phyloP scores from a whole-genome alignment of 2,888 invertebrate genomes.

The Spisula solida region DNA sequence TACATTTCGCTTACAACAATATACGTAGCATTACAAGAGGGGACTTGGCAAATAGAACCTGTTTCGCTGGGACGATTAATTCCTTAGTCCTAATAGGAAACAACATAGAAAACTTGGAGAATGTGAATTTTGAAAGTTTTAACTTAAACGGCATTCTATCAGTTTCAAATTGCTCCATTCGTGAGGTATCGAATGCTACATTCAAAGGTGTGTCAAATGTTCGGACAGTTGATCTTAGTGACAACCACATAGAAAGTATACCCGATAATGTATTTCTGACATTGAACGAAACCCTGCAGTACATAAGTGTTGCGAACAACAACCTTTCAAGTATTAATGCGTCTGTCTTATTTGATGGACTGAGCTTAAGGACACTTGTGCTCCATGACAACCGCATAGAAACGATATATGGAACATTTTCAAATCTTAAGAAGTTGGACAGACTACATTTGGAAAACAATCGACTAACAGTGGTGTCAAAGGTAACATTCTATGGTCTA shows the following conservation, averaged over 20 bases:
- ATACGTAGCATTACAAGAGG: slow-evolving; percentile 7
- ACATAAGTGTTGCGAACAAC: slow-evolving; percentile 27
- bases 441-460: slow-evolving; percentile 28
- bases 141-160: slow-evolving; percentile 31
- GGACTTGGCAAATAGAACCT: background rate
- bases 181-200: slow-evolving; percentile 4
- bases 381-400: slow-evolving; percentile 9
- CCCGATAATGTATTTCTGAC: slow-evolving; percentile 21
- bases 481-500: slow-evolving; percentile 30
- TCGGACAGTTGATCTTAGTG: background rate
- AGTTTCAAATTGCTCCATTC: slow-evolving; percentile 19
- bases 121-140: slow-evolving; percentile 31
- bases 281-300: slow-evolving; percentile 16
- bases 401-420: background rate
- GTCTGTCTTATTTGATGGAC: background rate
- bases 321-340: background rate
- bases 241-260: background rate
- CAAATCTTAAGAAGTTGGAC: background rate
- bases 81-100: slow-evolving; percentile 31
- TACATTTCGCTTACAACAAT: slow-evolving; percentile 11
- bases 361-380: background rate
- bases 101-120: background rate
- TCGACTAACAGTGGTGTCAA: background rate
- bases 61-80: slow-evolving; percentile 3
- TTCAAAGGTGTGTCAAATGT: slow-evolving; percentile 21